Percentiles rank a stretch among this genome's conserved stretches.
Evolutionary conservation across 2,113 vertebrate genomes (phyloP).

Genomic region (Pantherophis guttatus): DNA sequence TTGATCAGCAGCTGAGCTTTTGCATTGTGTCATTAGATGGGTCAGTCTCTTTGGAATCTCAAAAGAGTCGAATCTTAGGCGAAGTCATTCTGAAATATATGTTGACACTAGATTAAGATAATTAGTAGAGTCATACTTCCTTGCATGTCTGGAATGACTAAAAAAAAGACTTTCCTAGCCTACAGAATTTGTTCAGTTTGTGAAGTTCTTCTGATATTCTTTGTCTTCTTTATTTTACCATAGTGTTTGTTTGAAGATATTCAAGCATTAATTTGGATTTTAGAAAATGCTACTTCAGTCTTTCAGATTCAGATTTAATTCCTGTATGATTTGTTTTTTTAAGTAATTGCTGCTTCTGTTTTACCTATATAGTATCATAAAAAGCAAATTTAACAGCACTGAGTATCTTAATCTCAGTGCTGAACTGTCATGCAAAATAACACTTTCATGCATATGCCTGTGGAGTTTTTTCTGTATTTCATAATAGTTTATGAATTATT

Average conservation of each 20-base stretch:
- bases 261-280: neutral
- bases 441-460: neutral
- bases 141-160: neutral
- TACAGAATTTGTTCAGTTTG: neutral
- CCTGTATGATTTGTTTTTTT: neutral
- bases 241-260: neutral
- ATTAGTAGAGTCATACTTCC: neutral
- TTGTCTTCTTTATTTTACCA: neutral
- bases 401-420: neutral
- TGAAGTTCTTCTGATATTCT: neutral
- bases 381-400: neutral
- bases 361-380: neutral
- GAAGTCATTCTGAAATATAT: conserved; percentile 36
- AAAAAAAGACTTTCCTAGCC: neutral
- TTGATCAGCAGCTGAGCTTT: conserved; percentile 60
- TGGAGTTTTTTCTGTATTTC: neutral
- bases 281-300: neutral
- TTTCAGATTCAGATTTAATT: neutral
- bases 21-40: conserved; percentile 44
- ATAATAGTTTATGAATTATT: neutral
- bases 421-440: neutral
- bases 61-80: conserved; percentile 4
- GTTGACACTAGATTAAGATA: conserved; percentile 22
- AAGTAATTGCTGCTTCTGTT: neutral
- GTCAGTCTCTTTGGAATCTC: conserved; percentile 59